phyloP scores from a whole-genome alignment of 2,888 invertebrate species.

The Tribolium freemani region DNA sequence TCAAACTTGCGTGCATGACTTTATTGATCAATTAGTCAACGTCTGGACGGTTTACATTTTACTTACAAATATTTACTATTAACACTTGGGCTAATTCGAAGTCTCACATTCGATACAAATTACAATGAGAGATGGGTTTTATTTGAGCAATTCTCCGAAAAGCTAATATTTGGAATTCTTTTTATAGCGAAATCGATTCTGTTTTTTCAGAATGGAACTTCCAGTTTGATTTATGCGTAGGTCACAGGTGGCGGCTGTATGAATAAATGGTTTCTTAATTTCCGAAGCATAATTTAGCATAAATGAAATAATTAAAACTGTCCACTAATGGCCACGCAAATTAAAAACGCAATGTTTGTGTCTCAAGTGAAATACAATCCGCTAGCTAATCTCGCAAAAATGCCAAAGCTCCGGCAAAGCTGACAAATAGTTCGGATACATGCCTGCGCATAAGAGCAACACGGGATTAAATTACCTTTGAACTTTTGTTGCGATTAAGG shows the following conservation, averaged over 20 bases:
- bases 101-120: background rate
- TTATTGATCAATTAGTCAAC: background rate
- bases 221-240: background rate
- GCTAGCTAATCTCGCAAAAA: background rate
- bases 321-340: background rate
- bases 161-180: background rate
- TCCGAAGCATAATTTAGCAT: background rate
- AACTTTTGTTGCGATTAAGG: no score
- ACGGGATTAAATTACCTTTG: background rate
- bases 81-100: background rate
- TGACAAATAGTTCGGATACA: background rate
- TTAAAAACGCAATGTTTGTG: background rate
- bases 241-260: background rate
- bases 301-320: background rate
- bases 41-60: background rate
- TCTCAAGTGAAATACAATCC: background rate
- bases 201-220: background rate
- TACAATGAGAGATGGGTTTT: background rate
- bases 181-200: background rate
- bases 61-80: background rate
- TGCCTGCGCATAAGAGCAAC: background rate
- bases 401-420: background rate
- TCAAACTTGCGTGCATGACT: background rate
- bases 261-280: background rate
- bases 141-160: background rate